A percentile compares a stretch with the other conserved stretches of the same genome.
phyloP scores from a whole-genome alignment of 1,140 invertebrate species.

The Neelides sp. region DNA sequence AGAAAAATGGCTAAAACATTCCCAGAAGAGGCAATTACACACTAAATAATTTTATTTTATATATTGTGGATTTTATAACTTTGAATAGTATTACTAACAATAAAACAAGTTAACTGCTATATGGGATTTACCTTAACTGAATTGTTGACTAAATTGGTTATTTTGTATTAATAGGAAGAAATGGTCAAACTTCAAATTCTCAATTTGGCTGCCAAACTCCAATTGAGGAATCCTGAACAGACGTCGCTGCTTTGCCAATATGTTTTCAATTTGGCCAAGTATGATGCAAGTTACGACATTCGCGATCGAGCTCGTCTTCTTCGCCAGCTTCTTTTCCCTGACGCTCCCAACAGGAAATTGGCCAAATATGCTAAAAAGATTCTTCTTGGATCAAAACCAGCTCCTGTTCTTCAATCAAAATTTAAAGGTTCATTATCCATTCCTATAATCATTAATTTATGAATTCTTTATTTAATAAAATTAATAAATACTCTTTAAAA shows the following conservation, averaged over 20 bases:
- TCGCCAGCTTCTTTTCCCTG: conserved; percentile 61
- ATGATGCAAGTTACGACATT: conserved; percentile 96
- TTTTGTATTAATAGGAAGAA: conserved; percentile 51
- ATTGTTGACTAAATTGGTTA: neutral
- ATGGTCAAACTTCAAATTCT: conserved; percentile 93
- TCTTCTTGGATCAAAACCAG: conserved; percentile 83
- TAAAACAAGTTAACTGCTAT: neutral
- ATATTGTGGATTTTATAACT: neutral
- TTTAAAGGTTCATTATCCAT: conserved; percentile 45
- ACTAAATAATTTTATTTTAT: conserved; percentile 1
- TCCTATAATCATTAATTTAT: neutral
- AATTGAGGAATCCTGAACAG: conserved; percentile 73
- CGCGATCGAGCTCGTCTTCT: conserved; percentile 82
- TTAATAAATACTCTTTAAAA: no score
- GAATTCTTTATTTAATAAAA: neutral
- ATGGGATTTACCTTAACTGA: neutral
- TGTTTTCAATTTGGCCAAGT: conserved; percentile 89
- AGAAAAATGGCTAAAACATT: conserved; percentile 90
- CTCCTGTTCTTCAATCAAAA: conserved; percentile 61
- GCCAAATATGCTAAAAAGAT: conserved; percentile 63
- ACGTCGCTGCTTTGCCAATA: conserved; percentile 82
- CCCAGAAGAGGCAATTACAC: conserved; percentile 53
- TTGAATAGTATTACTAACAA: neutral
- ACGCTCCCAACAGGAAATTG: conserved; percentile 43
- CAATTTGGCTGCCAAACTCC: conserved; percentile 89